Base-by-base conservation (phyloP, 2,888 invertebrate species). In the Muschampia plurimacula region DNA sequence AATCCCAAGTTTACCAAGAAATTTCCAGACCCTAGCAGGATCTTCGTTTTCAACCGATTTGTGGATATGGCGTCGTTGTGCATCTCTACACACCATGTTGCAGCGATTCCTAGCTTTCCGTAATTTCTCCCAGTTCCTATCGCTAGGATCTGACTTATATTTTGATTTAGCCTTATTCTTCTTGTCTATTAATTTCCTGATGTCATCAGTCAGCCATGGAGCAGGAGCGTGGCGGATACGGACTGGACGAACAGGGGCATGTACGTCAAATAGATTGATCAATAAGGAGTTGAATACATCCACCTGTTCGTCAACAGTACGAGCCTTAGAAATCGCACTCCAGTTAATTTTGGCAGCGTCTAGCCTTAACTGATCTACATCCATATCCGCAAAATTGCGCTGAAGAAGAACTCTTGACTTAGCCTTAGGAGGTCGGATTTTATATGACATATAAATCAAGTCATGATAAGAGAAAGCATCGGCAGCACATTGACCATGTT, bases 381-480 rank as follows among this genome's bases (percentile, higher is more conserved):
- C 22, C 22, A 64, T 64, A 22, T 22, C 22, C 22, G 15, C 55
- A 55, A 55, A 55, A 22, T 55, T 55, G 55, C 55, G 55, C 15
- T 9, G 22, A 55, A 55, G 55, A 1, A 55, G 15, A 22, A 41
- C 28, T 44, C 64, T 64, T 15, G 64, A 64, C 22, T 44, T 64
- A 13, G 64, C 64, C 22, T 64, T 64, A 22, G 64, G 64, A 7
- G 64, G 46, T 55, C 22, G 15, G 8, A 55, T 15, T 8, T 55
- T 55, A 22, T 44, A 64, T 22, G 64, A 64, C 28, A 64, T 9
- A 36, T 22, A 64, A 8, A 64, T n/a, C 8, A 64, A 15, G 10
- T 64, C 64, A 44, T 64, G 64, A 28, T 46, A 64, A 28, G 64
- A 64, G 64, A 64, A 64, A 0, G 64, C 64, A 4, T 64, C 64